phyloP scores from a whole-genome alignment of 2,888 invertebrate species.

The Noctua fimbriata region DNA sequence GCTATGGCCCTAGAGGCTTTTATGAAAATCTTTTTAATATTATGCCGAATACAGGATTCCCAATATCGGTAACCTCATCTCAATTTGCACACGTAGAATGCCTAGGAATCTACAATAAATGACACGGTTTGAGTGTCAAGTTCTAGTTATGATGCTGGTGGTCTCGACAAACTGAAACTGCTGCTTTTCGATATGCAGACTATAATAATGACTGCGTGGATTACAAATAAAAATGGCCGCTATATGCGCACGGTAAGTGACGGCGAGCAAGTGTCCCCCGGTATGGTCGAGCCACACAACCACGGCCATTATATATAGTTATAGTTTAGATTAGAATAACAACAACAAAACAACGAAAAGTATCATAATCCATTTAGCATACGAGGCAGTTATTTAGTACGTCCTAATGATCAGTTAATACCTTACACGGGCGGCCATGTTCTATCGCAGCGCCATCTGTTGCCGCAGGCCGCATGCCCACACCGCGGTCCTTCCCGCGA shows the following conservation, averaged over 20 bases:
- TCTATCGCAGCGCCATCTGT: constrained; percentile 45
- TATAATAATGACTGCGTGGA: no score
- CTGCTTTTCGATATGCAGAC: no score
- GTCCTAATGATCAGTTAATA: constrained; percentile 66
- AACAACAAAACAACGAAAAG: constrained; percentile 18
- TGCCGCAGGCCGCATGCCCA: constrained; percentile 6
- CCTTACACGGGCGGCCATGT: constrained; percentile 23
- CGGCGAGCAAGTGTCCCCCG: not conserved
- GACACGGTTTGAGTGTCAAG: not conserved
- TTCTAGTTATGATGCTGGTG: no score
- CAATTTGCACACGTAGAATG: not conserved
- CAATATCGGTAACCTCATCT: not conserved
- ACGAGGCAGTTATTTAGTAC: constrained; percentile 42
- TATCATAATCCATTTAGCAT: constrained; percentile 45
- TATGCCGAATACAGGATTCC: not conserved
- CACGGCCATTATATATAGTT: no score
- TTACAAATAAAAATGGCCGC: no score
- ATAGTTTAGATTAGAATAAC: constrained; percentile 23
- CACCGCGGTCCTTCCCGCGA: constrained; percentile 22
- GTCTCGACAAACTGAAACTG: no score
- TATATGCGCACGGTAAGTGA: not conserved
- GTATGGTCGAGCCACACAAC: not conserved
- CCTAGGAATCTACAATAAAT: not conserved
- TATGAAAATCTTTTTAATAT: not conserved
- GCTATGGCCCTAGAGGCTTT: not conserved